These are phyloP conservation scores for Sigmodon hispidus DNA, from an alignment of 2,113 vertebrate genomes.

Conservation along the genomic window DNA sequence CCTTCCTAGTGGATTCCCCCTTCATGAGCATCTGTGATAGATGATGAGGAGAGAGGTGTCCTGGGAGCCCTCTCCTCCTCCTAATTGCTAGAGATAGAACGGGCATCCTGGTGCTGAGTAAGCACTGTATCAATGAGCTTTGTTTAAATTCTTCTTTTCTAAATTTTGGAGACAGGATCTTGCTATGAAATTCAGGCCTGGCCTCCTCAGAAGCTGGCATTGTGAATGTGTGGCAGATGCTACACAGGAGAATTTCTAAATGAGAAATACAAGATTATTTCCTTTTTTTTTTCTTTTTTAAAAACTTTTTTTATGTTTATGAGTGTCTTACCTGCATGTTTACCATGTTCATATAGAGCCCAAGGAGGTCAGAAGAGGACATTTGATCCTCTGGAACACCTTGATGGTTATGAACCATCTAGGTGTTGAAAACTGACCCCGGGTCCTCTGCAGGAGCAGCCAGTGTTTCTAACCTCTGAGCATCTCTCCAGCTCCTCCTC, in stretches of 20 bases:
- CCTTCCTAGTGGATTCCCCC: not conserved
- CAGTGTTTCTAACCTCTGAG: not conserved
- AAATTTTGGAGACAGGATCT: not conserved
- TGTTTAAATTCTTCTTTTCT: not conserved
- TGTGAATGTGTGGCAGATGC: accelerated
- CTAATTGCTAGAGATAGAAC: not conserved
- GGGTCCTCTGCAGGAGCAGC: not conserved
- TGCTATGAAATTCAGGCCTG: not conserved
- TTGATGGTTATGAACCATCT: not conserved
- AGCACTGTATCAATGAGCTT: not conserved
- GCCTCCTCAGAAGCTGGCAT: not conserved
- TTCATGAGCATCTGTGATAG: not conserved
- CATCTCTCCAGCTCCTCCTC: not conserved
- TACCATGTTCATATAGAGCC: not conserved
- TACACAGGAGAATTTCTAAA: not conserved
- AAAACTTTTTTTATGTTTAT: not conserved
- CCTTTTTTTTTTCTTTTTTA: not conserved
- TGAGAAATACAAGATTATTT: not conserved
- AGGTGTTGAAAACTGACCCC: not conserved
- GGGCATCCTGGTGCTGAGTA: not conserved
- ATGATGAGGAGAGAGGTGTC: not conserved
- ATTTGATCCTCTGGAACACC: not conserved
- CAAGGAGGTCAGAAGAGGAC: not conserved
- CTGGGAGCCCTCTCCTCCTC: slow-evolving; percentile 1
- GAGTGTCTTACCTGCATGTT: not conserved